Conservation (phyloP, 2,797 vertebrate genomes). For the Parauchenoglanis punctatus region DNA sequence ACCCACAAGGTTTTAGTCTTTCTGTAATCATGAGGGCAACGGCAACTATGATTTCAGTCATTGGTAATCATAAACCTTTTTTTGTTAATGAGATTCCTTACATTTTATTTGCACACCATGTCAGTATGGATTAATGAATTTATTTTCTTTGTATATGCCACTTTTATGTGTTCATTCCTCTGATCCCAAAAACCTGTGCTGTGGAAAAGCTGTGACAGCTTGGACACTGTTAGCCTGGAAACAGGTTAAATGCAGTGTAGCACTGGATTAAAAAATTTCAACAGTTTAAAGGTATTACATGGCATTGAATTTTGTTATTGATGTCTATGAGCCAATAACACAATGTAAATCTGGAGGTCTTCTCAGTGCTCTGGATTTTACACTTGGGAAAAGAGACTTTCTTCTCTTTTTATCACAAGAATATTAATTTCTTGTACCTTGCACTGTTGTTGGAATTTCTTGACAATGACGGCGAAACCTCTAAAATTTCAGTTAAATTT, state of each 20-base stretch:
- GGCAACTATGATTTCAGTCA: neutral
- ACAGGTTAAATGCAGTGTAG: neutral
- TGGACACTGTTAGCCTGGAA: neutral
- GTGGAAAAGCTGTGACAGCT: neutral
- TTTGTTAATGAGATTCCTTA: conserved; percentile 20
- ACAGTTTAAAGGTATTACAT: neutral
- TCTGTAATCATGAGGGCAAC: neutral
- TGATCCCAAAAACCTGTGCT: neutral
- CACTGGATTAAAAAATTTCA: neutral
- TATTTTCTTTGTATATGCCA: neutral
- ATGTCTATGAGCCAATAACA: neutral
- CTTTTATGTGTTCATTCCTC: neutral
- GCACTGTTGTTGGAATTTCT: neutral
- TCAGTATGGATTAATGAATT: conserved; percentile 30
- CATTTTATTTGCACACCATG: conserved; percentile 35
- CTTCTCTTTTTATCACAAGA: neutral
- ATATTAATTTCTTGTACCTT: neutral
- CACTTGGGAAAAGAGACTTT: neutral
- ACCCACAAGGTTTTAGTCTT: conserved; percentile 12
- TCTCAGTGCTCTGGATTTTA: neutral
- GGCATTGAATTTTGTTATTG: neutral
- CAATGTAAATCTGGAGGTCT: neutral
- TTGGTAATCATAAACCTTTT: neutral
- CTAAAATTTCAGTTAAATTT: neutral
- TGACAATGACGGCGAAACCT: neutral